phyloP scores from a whole-genome alignment of 2,888 invertebrate genomes.

The Meteorus cinctellus region DNA sequence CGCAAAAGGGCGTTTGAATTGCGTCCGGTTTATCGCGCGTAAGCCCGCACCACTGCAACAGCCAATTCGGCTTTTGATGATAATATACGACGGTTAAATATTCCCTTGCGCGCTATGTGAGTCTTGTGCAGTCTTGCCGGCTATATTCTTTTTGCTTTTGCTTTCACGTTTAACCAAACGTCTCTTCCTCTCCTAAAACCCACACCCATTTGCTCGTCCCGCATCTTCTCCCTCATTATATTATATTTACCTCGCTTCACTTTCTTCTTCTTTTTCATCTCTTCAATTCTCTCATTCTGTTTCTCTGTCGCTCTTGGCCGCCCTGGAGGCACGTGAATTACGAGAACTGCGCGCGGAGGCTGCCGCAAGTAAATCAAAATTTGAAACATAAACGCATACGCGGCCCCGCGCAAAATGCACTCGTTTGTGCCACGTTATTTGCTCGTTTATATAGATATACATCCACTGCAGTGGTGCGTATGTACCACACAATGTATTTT shows the following conservation, averaged over 20 bases:
- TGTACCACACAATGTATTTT: slow-evolving; percentile 15
- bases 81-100: slow-evolving; percentile 56
- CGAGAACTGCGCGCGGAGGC: slow-evolving; percentile 49
- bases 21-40: slow-evolving; percentile 31
- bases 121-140: slow-evolving; percentile 9
- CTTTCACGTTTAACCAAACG: slow-evolving; percentile 30
- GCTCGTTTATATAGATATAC: neutral
- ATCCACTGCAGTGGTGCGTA: neutral
- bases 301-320: slow-evolving; percentile 43
- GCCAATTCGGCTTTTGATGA: slow-evolving; percentile 55
- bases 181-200: slow-evolving; percentile 33
- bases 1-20: slow-evolving; percentile 22
- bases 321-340: slow-evolving; percentile 51
- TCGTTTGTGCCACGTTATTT: slow-evolving; percentile 43
- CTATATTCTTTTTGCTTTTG: slow-evolving; percentile 24
- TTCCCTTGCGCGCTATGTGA: slow-evolving; percentile 39
- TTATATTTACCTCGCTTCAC: slow-evolving; percentile 29
- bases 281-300: slow-evolving; percentile 35
- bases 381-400: slow-evolving; percentile 50
- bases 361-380: slow-evolving; percentile 57
- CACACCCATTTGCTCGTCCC: slow-evolving; percentile 37
- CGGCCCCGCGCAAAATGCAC: slow-evolving; percentile 39
- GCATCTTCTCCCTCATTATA: slow-evolving; percentile 45
- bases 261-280: slow-evolving; percentile 29
- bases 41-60: slow-evolving; percentile 25